Base-by-base conservation (phyloP, 1,140 invertebrate species). In the Drosophila tropicalis region DNA sequence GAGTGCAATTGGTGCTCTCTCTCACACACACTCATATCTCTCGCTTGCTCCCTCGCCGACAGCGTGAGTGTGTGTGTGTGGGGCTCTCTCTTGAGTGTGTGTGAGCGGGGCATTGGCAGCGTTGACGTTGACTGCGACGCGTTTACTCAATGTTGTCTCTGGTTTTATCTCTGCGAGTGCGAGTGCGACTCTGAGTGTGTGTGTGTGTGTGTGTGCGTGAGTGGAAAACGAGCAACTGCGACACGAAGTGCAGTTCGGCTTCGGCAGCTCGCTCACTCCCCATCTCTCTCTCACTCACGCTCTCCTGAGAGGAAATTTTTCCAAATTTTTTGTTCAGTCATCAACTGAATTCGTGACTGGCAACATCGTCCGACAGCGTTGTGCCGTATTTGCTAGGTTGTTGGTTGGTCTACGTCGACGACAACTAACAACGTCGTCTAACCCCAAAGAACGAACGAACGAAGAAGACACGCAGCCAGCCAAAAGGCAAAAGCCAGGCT, bases 301-400 rank as follows among this genome's bases (percentile, higher is more conserved):
- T 25, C 22, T 25, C 22, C 22, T 25, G 22, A 25, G 22, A 25
- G 22, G 22, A 25, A 25, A 25, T 25, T 25, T 25, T 25, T 25
- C 22, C 22, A 25, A 25, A 25, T 25, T 25, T 25, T 25, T 25
- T 25, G 2, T 25, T 25, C 22, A 25, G 22, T 25, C 22, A 25
- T 25, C 22, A 25, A 25, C 22, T 25, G 90, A 89, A 91, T 90
- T 91, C 90, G 86, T 91, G 90, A 91, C 90, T 90, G 90, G 84
- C 82, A 87, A 91, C 90, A 86, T 90, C 90, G 87, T 77, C 76
- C 51, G 62, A 36, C 22, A 51, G 69, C 72, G 75, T 63, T 72
- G 81, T 65, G 74, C 68, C 79, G 79, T 76, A 64, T 61, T 75
- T 72, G 71, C 69, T 74, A 72, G 67, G 57, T 60, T 32, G 57